Conservation (phyloP, 2,113 vertebrate genomes). For the Eulemur macaco region DNA sequence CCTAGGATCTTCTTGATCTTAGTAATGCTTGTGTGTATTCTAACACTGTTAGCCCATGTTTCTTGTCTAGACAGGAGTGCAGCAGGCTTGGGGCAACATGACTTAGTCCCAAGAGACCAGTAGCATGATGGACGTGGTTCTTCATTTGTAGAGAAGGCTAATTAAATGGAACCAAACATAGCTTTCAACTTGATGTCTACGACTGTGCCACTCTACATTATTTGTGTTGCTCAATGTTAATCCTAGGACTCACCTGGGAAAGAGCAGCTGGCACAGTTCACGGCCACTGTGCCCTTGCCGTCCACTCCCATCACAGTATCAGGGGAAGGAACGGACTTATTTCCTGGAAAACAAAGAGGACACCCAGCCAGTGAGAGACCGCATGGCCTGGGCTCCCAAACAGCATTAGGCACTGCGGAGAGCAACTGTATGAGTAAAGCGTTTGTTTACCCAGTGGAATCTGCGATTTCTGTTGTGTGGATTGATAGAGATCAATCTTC, state of each 20-base stretch:
- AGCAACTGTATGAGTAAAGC: too few relatives aligned
- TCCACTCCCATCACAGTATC: background rate
- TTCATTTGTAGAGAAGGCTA: background rate
- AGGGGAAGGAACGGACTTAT: background rate
- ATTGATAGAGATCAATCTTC: background rate
- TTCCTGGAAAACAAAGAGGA: background rate
- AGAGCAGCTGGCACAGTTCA: background rate
- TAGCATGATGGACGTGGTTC: background rate
- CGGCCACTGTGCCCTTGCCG: background rate
- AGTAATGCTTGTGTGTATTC: background rate
- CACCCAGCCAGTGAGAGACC: background rate
- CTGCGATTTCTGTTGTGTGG: background rate
- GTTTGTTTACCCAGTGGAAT: background rate
- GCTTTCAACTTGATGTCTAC: background rate
- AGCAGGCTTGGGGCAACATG: background rate
- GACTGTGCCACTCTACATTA: background rate
- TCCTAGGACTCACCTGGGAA: background rate
- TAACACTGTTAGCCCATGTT: background rate
- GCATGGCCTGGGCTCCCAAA: fast-evolving
- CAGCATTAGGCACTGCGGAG: background rate
- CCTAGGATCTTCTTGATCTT: background rate
- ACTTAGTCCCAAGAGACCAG: background rate
- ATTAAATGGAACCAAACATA: background rate
- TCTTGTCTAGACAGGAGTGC: background rate
- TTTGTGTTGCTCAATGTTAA: background rate